Evolutionary conservation across 2,797 vertebrate genomes (phyloP), one percentile per base, ranked within the genome.

Genomic region (Mormyrus hasselquistii): DNA sequence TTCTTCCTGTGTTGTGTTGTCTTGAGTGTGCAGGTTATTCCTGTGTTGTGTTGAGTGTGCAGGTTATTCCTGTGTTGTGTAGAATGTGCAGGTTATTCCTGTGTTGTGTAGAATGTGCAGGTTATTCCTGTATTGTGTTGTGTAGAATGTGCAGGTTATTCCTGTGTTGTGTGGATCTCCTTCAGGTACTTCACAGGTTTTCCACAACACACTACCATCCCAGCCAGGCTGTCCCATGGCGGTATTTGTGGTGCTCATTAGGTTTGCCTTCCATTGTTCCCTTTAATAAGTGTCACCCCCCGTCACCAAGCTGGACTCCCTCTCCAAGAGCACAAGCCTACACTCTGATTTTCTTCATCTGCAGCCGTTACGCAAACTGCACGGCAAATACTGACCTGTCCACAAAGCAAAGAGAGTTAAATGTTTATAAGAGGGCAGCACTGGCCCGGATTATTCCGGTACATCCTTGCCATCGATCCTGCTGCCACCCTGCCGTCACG

Each of bases 381-480:
- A 55, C 19, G 14, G n/a, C 57, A 34, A 19, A 76, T 25, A 76
- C 44, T 86, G 52, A 19, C 59, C 92, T 84, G 89, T 90, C 53
- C 5, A 41, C 86, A 73, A 49, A 76, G 79, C 34, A 88, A 73
- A 89, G 41, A 76, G 9, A 76, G 62, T 59, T 76, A 83, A 89
- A 88, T 90, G 91, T 55, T 89, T 73, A 87, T 73, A 55, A 88
- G 73, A 73, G 90, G 90, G 92, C n/a, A 90, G 87, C 90, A 89
- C 93, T 92, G 91, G 90, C 87, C 69, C 88, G 88, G 93, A 93
- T 93, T 93, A 93, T 90, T 57, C 90, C 19, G 73, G 57, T 90
- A 93, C 90, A 91, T 92, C 90, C 69, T 89, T 6, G 8, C 92
- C 94, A 95, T 95, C 93, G 88, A 95, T 96, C 95, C 95, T 90